Evolutionary conservation across 2,797 vertebrate genomes (phyloP).

Genomic region (Vireo griseus): DNA sequence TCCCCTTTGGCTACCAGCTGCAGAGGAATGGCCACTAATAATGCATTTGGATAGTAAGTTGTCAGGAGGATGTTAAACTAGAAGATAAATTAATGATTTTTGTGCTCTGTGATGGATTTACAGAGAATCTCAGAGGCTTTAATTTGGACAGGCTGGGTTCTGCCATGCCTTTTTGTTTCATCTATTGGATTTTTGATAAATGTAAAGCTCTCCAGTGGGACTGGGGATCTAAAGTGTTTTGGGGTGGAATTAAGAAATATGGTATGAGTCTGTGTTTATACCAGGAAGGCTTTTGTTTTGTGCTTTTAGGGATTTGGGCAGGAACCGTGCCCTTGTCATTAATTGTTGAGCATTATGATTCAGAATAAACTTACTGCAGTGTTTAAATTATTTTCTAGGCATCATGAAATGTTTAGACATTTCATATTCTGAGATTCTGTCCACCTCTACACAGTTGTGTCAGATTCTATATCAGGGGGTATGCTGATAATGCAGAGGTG

Average conservation of each 20-base stretch:
- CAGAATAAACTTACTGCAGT: not conserved
- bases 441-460: not conserved
- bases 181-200: constrained; percentile 17
- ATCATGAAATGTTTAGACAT: not conserved
- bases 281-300: not conserved
- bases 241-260: constrained; percentile 6
- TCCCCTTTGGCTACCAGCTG: not conserved
- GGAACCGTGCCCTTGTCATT: not conserved
- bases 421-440: not conserved
- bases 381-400: not conserved
- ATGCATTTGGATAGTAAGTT: not conserved
- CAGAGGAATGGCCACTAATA: not conserved
- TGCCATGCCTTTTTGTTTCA: not conserved
- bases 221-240: not conserved
- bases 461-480: not conserved
- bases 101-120: constrained; percentile 1
- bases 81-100: constrained; percentile 1
- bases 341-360: constrained; percentile 23
- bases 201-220: not conserved
- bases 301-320: constrained; percentile 2
- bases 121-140: not conserved
- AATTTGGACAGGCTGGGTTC: not conserved
- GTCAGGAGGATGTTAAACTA: not conserved
- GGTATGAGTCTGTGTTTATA: not conserved
- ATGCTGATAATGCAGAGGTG: not conserved